These are phyloP conservation scores for Syngnathus floridae DNA, from an alignment of 2,113 vertebrate genomes.

Conservation along the genomic window DNA sequence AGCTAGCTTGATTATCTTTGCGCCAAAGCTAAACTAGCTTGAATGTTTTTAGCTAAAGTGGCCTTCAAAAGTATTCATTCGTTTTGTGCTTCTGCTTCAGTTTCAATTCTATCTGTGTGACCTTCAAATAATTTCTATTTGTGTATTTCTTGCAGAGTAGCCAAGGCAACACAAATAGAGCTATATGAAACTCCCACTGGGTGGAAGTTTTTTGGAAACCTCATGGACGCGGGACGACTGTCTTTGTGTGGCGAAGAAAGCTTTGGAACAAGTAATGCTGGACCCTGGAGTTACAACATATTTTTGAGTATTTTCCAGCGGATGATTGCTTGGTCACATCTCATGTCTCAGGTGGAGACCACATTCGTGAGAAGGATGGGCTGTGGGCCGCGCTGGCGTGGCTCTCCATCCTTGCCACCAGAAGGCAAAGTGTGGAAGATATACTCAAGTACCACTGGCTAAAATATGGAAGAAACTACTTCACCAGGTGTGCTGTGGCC, in stretches of 20 bases:
- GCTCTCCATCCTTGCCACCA: constrained; percentile 87
- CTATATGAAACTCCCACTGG: constrained; percentile 93
- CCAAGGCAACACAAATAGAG: constrained; percentile 90
- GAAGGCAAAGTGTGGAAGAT: constrained; percentile 86
- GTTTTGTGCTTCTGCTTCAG: neutral
- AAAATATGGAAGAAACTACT: constrained; percentile 93
- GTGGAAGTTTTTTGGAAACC: constrained; percentile 95
- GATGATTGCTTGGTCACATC: neutral
- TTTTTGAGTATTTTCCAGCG: neutral
- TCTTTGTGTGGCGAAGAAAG: constrained; percentile 96
- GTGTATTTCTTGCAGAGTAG: constrained; percentile 76
- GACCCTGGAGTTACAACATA: neutral
- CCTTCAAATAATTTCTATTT: constrained; percentile 9
- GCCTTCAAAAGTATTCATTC: neutral
- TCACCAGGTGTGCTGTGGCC: constrained; percentile 77
- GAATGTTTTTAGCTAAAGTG: neutral
- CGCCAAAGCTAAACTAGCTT: too few species aligned
- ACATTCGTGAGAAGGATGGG: constrained; percentile 94
- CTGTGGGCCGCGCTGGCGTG: constrained; percentile 95
- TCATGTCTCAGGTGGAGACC: constrained; percentile 79
- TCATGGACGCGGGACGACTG: constrained; percentile 93
- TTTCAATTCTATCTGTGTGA: neutral
- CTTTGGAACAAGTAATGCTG: constrained; percentile 81
- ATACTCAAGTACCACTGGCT: constrained; percentile 92
- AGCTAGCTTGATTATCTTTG: too few species aligned